Evolutionary conservation across 2,113 vertebrate genomes (phyloP).

Genomic region (Actenoides lindsayi): DNA sequence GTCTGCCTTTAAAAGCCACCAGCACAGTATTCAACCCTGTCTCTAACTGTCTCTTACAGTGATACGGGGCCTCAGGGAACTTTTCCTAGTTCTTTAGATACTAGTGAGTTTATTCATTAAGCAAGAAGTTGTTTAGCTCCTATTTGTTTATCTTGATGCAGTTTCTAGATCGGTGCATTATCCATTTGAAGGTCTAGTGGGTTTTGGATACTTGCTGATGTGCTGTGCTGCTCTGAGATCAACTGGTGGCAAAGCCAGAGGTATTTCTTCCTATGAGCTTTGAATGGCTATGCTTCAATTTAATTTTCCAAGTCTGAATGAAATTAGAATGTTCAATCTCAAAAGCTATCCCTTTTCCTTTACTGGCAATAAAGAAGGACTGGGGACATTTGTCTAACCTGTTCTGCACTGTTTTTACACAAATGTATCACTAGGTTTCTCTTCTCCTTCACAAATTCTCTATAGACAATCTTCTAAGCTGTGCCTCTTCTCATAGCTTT

Average conservation of each 20-base stretch:
- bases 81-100: not conserved
- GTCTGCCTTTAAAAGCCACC: not conserved
- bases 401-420: conserved; percentile 3
- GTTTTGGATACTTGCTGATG: not conserved
- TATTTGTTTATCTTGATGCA: not conserved
- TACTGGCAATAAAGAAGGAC: not conserved
- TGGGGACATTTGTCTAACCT: not conserved
- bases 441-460: not conserved
- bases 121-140: not conserved
- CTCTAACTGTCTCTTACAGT: not conserved
- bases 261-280: not conserved
- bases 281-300: not conserved
- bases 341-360: conserved; percentile 6
- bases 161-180: not conserved
- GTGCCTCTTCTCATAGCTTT: not conserved
- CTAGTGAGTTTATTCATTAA: not conserved
- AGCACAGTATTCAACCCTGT: not conserved
- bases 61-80: not conserved
- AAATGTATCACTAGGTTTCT: not conserved
- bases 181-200: not conserved
- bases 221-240: not conserved
- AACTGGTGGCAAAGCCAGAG: not conserved
- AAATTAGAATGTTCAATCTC: conserved; percentile 16
- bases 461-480: not conserved
- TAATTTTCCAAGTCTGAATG: not conserved